Conservation (phyloP, 2,113 vertebrate genomes). For the Colistium nudipinnis region DNA sequence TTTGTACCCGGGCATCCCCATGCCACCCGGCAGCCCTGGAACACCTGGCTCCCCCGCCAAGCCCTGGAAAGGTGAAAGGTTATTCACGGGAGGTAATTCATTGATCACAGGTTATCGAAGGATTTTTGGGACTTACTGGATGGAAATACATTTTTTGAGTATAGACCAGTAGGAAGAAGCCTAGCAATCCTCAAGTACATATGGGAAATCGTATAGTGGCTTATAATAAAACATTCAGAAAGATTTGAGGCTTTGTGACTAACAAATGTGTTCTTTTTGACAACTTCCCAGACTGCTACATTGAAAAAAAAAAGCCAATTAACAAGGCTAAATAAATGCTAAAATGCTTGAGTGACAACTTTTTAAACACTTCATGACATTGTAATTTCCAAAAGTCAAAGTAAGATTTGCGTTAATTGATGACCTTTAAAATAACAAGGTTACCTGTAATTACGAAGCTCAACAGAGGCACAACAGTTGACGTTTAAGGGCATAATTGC, state of each 20-base stretch:
- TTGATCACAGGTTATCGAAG: too few relatives aligned
- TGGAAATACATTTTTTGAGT: constrained; percentile 4
- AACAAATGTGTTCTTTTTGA: too few relatives aligned
- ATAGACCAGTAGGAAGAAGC: too few relatives aligned
- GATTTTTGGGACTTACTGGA: background rate
- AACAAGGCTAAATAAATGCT: constrained; percentile 20
- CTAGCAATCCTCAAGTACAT: too few relatives aligned
- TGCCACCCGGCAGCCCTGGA: constrained; percentile 68
- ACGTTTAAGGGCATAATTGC: constrained; percentile 41
- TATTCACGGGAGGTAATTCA: too few relatives aligned
- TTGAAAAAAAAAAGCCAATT: constrained; percentile 5
- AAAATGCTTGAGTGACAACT: constrained; percentile 12
- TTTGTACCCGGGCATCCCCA: constrained; percentile 79
- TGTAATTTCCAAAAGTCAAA: background rate
- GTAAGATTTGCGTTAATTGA: constrained; percentile 3
- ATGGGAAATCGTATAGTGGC: too few relatives aligned
- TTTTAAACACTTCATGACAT: background rate
- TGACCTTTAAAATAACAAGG: background rate
- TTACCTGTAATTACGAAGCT: constrained; percentile 23
- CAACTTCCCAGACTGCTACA: too few relatives aligned
- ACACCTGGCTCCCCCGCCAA: constrained; percentile 68
- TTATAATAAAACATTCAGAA: too few relatives aligned
- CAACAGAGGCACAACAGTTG: constrained; percentile 3
- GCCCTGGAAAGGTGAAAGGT: constrained; percentile 61
- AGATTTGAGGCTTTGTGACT: too few relatives aligned